Conservation (phyloP, 2,888 invertebrate genomes). For the Ypsolopha scabrella region DNA sequence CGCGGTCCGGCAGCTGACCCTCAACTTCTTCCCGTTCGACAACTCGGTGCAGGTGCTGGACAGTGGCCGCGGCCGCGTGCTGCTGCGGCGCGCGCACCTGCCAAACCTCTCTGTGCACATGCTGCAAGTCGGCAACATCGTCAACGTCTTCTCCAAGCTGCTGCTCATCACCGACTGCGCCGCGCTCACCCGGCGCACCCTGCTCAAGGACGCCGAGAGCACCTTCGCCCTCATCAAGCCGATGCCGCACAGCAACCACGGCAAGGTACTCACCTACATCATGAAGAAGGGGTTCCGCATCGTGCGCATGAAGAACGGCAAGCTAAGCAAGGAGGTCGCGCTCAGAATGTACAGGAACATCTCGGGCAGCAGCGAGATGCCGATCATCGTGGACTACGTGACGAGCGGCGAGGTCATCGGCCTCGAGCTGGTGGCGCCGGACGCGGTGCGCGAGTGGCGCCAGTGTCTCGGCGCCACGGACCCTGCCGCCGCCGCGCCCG, state of each 20-base stretch:
- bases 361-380: slow-evolving; percentile 69
- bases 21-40: slow-evolving; percentile 83
- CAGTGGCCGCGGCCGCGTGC: slow-evolving; percentile 66
- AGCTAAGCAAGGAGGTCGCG: slow-evolving; percentile 75
- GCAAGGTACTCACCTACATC: slow-evolving; percentile 80
- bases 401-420: slow-evolving; percentile 80
- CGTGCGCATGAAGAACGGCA: slow-evolving; percentile 80
- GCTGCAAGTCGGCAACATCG: slow-evolving; percentile 79
- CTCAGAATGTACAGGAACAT: slow-evolving; percentile 72
- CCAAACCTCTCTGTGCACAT: slow-evolving; percentile 73
- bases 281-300: slow-evolving; percentile 74
- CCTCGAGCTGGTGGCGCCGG: slow-evolving; percentile 78
- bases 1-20: slow-evolving; percentile 74
- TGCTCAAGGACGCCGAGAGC: slow-evolving; percentile 74
- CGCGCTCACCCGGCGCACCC: slow-evolving; percentile 73
- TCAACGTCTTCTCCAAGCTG: slow-evolving; percentile 80
- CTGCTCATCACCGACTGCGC: slow-evolving; percentile 78
- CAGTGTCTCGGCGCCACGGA: slow-evolving; percentile 75
- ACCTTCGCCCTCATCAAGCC: slow-evolving; percentile 87
- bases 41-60: slow-evolving; percentile 84
- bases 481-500: slow-evolving; percentile 70
- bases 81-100: slow-evolving; percentile 74
- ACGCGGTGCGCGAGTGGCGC: slow-evolving; percentile 75
- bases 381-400: slow-evolving; percentile 75
- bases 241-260: slow-evolving; percentile 75